Conservation (phyloP, 2,888 invertebrate species). For the Lagria hirta region DNA sequence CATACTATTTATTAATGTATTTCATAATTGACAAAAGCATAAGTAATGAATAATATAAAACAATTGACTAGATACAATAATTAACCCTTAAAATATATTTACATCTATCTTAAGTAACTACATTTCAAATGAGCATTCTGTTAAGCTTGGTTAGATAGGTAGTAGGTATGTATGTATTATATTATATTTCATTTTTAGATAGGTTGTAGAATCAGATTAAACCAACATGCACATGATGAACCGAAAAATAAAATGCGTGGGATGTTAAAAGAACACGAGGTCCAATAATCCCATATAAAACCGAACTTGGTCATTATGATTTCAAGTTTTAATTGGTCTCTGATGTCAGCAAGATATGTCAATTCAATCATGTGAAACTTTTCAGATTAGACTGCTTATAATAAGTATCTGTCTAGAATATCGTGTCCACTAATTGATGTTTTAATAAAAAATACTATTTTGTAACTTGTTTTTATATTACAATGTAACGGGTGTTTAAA, state of each 20-base stretch:
- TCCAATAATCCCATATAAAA: slow-evolving; percentile 23
- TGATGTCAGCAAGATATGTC: slow-evolving; percentile 32
- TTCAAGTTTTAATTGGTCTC: slow-evolving; percentile 33
- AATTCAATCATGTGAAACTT: slow-evolving; percentile 29
- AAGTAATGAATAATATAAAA: slow-evolving; percentile 24
- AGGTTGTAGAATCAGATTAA: too few species aligned
- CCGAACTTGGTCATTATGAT: slow-evolving; percentile 22
- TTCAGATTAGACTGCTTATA: slow-evolving; percentile 34
- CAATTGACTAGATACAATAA: slow-evolving; percentile 27
- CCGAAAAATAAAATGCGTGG: too few species aligned
- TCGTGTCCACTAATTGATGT: slow-evolving; percentile 40
- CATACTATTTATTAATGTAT: slow-evolving; percentile 17
- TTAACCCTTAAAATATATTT: slow-evolving; percentile 12
- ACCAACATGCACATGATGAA: too few species aligned
- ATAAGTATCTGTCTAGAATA: slow-evolving; percentile 34
- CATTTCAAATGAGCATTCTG: too few species aligned
- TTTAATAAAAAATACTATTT: slow-evolving; percentile 20
- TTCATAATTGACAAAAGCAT: slow-evolving; percentile 18
- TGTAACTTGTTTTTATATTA: slow-evolving; percentile 16
- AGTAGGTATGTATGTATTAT: too few species aligned
- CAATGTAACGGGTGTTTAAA: too few species aligned
- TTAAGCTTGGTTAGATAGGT: too few species aligned
- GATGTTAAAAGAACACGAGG: too few species aligned
- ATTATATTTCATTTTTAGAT: too few species aligned
- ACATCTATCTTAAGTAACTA: too few species aligned